Percentiles rank a stretch among this genome's conserved stretches.
phyloP scores from a whole-genome alignment of 30 jellyfish, hydroid and myxozoan genomes.

The Clytia hemisphaerica region DNA sequence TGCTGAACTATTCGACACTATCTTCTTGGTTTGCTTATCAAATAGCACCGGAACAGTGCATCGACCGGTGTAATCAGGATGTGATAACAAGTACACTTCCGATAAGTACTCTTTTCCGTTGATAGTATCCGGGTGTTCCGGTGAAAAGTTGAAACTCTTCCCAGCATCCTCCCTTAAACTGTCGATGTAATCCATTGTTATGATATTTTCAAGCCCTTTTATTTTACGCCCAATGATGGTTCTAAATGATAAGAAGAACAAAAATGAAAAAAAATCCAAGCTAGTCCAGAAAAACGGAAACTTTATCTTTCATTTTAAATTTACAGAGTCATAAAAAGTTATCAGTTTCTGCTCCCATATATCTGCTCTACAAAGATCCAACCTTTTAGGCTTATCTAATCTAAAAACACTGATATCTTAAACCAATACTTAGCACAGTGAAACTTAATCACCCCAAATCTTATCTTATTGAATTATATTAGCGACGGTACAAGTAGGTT shows the following conservation, averaged over 20 bases:
- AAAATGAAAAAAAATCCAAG: not conserved
- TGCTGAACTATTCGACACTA: conserved; percentile 69
- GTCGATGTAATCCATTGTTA: conserved; percentile 51
- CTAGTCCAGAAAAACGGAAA: not conserved
- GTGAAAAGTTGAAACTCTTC: conserved; percentile 69
- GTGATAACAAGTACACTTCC: conserved; percentile 63
- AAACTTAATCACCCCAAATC: too few species aligned
- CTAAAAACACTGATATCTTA: too few species aligned
- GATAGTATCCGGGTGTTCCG: conserved; percentile 55
- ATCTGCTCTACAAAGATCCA: not conserved
- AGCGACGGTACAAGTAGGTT: too few species aligned
- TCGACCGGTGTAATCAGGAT: conserved; percentile 72
- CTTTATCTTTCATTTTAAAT: not conserved
- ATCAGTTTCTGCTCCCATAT: too few species aligned
- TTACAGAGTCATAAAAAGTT: not conserved
- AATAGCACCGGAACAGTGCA: conserved; percentile 79
- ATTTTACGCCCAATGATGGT: conserved; percentile 17
- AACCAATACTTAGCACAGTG: too few species aligned
- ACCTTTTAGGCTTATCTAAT: not conserved
- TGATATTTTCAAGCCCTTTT: conserved; percentile 69
- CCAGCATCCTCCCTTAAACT: conserved; percentile 37
- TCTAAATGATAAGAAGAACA: conserved; percentile 16
- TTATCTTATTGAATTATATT: too few species aligned
- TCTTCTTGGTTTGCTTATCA: conserved; percentile 67
- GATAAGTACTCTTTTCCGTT: conserved; percentile 38